Base-by-base conservation (phyloP, 1,140 invertebrate genomes). In the Rhopalosiphum padi region DNA sequence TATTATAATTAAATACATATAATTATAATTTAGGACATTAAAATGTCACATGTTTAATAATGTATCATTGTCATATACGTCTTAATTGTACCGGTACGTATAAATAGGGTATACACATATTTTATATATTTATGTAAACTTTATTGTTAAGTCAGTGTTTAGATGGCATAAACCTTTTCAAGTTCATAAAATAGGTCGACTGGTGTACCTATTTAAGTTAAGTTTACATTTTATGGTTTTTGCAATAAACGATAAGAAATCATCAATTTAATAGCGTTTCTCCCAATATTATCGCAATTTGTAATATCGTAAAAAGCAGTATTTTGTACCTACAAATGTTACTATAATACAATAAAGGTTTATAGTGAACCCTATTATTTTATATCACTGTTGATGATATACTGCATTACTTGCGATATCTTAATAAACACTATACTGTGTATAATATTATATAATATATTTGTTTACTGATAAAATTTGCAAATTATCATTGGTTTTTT, bases 241-340 rank as follows among this genome's bases (percentile, higher is more conserved):
- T 15, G 1, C 15, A 77, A 77, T 77, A n/a, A 77, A 77, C 60
- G 30, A 77, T 77, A 77, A 77, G n/a, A 77, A 77, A 77, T 77
- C 60, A n/a, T 77, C 30, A 77, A n/a, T 77, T 77, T 77, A 77
- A 77, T 77, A 77, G 60, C 60, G 0, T 77, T 77, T 15, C 60
- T 68, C 60, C 23, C 60, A n/a, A 77, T 77, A 77, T n/a, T n/a
- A 77, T n/a, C 15, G 30, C 60, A 77, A 77, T 77, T 77, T 77
- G 30, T n/a, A 77, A 77, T 77, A 77, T 77, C n/a, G 60, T 77
- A n/a, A 77, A 77, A 77, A 77, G 15, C 60, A 77, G n/a, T 77
- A n/a, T n/a, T 68, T 77, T n/a, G 60, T 77, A 77, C 23, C 30
- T 77, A 77, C 60, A 77, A n/a, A 77, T n/a, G 60, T 77, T 77